Evolutionary conservation across 2,888 invertebrate species (phyloP), one percentile per base, ranked within the genome.

Genomic region (Electrophaes corylata): DNA sequence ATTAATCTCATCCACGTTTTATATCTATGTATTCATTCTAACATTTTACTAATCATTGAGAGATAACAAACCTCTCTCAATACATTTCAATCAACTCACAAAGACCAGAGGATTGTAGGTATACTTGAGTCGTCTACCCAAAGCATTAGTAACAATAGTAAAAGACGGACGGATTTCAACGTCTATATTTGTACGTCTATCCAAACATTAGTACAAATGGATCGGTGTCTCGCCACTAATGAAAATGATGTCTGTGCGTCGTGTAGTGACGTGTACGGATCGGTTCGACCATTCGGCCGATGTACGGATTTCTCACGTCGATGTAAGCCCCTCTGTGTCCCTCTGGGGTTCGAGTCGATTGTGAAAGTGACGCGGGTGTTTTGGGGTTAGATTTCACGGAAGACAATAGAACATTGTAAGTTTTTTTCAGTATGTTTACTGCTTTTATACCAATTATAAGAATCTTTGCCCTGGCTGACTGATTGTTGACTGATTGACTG

Each of bases 161-260:
- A 40, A 49, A 65, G 63, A 62, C 65, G 69, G 66, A 57, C 56
- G 40, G 31, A 40, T 57, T 33, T 52, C 55, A 20, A 45, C 33
- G 23, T 41, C 23, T 43, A 26, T 23, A 35, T 20, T 49, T 47
- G 26, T 41, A 18, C 45, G 44, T 45, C 41, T 23, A 8, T 46
- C 40, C 75, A 64, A 71, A 79, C 83, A 86, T 85, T 83, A 83
- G 80, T 83, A 87, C 79, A 86, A 86, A 87, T 86, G 81, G 74
- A 63, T 65, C 64, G 67, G 66, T 68, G 79, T 79, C 77, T 67
- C 66, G 63, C 63, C 62, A 67, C 74, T 86, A 87, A 87, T 86
- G 86, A 86, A 79, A 86, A 76, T 77, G 83, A 86, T 85, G 86
- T 76, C 76, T 71, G 72, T 60, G 66, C 73, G 76, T 77, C 80